Evolutionary conservation across 1,140 invertebrate species (phyloP).

Genomic region (Heterodera schachtii): DNA sequence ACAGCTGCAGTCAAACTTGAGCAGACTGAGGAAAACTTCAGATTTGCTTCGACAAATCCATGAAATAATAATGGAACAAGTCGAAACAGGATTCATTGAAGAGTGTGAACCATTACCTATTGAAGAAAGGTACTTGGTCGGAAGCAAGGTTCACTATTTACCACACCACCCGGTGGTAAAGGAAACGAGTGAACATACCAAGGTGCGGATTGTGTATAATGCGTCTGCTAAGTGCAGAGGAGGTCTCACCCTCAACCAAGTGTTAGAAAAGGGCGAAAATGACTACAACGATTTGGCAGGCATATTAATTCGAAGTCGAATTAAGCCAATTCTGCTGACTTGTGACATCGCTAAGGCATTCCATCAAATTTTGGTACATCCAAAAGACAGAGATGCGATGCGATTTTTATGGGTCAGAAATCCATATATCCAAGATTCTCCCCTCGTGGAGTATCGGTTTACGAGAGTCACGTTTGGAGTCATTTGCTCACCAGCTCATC

Average conservation of each 20-base stretch:
- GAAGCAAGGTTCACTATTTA: background rate
- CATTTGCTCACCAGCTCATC: background rate
- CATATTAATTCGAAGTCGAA: background rate
- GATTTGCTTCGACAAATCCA: background rate
- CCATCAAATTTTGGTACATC: background rate
- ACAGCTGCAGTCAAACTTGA: background rate
- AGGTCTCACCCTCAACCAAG: background rate
- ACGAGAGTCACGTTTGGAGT: conserved; percentile 3
- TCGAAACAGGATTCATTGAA: no score
- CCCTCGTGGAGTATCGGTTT: no score
- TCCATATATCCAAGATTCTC: no score
- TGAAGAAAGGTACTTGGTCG: no score
- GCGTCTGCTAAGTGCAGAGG: background rate
- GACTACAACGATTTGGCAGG: background rate
- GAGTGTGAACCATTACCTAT: no score
- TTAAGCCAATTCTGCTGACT: background rate
- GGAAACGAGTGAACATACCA: background rate
- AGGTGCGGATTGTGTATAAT: background rate
- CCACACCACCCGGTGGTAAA: background rate
- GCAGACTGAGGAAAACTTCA: no score
- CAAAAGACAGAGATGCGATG: background rate
- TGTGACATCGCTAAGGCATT: conserved; percentile 1
- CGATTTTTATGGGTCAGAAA: no score
- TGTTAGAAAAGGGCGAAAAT: background rate
- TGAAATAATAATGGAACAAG: background rate